Evolutionary conservation across 1,140 invertebrate genomes (phyloP).

Genomic region (Euglossa dilemma): DNA sequence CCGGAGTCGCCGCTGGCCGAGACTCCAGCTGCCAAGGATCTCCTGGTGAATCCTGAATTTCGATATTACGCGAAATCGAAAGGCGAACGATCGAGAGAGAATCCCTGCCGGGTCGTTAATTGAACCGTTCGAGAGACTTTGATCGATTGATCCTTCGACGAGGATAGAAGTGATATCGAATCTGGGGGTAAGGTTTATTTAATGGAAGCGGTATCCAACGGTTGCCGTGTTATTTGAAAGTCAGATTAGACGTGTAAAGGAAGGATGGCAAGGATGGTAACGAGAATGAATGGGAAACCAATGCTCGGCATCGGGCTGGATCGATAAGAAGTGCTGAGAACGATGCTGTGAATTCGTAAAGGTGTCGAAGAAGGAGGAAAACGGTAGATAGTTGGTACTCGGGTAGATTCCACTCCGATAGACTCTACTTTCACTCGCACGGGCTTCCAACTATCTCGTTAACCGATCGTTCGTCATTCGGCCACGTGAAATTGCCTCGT

Average conservation of each 20-base stretch:
- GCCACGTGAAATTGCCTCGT: background rate
- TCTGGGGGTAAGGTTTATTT: slow-evolving; percentile 53
- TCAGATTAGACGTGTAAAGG: slow-evolving; percentile 44
- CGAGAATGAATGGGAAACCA: slow-evolving; percentile 60
- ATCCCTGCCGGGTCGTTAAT: background rate
- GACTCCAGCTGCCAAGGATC: background rate
- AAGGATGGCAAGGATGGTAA: slow-evolving; percentile 40
- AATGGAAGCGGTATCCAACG: slow-evolving; percentile 32
- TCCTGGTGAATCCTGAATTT: background rate
- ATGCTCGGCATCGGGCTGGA: slow-evolving; percentile 35
- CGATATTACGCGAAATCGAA: background rate
- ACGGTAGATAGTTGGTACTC: background rate
- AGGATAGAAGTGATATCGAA: slow-evolving; percentile 10
- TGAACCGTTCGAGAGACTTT: background rate
- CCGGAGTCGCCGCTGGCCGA: too few relatives aligned
- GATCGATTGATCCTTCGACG: background rate
- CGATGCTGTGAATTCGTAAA: slow-evolving; percentile 26
- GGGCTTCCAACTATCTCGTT: background rate
- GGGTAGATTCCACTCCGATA: background rate
- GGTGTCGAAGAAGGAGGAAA: background rate
- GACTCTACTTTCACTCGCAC: background rate
- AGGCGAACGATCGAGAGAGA: too few relatives aligned
- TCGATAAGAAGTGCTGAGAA: slow-evolving; percentile 43
- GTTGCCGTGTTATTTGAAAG: slow-evolving; percentile 18
- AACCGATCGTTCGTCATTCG: background rate